Evolutionary conservation across 2,888 invertebrate genomes (phyloP).

Genomic region (Drosophila phalerata): DNA sequence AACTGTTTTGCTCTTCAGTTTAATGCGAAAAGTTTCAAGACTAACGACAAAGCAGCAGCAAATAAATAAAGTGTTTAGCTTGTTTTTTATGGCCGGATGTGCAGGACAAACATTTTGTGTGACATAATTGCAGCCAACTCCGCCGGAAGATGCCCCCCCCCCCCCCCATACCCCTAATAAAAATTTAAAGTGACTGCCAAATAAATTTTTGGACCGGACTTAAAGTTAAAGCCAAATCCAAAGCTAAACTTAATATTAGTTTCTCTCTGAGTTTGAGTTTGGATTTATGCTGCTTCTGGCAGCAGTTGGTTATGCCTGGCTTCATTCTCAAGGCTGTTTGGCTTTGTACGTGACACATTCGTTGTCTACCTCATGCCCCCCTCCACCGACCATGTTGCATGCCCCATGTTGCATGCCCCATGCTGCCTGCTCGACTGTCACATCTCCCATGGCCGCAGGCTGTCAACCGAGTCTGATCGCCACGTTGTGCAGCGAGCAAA

Average conservation of each 20-base stretch:
- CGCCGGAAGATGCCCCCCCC: slow-evolving; percentile 28
- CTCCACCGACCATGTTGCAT: neutral
- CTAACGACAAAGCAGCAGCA: slow-evolving; percentile 58
- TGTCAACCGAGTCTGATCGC: slow-evolving; percentile 66
- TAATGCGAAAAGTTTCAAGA: slow-evolving; percentile 76
- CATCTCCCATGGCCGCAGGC: slow-evolving; percentile 63
- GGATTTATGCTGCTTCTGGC: slow-evolving; percentile 28
- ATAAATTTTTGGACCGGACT: slow-evolving; percentile 14
- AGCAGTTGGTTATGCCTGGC: slow-evolving; percentile 22
- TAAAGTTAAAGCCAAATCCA: slow-evolving; percentile 15
- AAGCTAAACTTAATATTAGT: neutral
- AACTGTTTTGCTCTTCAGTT: slow-evolving; percentile 53
- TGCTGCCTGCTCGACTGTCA: slow-evolving; percentile 41
- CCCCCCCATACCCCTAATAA: too few species aligned
- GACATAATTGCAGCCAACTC: slow-evolving; percentile 64
- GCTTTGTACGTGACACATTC: slow-evolving; percentile 55
- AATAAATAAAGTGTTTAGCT: slow-evolving; percentile 77
- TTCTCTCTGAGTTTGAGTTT: neutral
- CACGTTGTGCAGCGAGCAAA: slow-evolving; percentile 64
- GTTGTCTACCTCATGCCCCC: slow-evolving; percentile 25
- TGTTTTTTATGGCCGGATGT: slow-evolving; percentile 59
- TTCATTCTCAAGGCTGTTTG: slow-evolving; percentile 35
- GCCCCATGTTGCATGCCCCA: neutral
- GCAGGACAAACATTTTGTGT: slow-evolving; percentile 52
- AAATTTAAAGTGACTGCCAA: slow-evolving; percentile 27